Percentiles rank a stretch among this genome's conserved stretches.
phyloP scores from a whole-genome alignment of 2,113 vertebrate species.

The Erinaceus europaeus region DNA sequence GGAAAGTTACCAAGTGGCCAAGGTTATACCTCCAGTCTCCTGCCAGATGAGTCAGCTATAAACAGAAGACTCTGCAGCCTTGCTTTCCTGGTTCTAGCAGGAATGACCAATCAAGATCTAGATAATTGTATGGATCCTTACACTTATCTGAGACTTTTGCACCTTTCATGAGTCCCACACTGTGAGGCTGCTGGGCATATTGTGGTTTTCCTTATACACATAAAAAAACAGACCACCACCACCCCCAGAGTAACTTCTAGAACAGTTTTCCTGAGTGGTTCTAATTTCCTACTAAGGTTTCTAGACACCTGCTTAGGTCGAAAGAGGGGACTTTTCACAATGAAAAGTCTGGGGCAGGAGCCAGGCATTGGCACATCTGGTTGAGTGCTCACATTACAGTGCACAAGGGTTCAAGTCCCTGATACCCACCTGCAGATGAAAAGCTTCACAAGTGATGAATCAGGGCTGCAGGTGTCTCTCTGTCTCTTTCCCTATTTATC shows the following conservation, averaged over 20 bases:
- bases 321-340: neutral
- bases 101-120: neutral
- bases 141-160: neutral
- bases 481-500: too few relatives aligned
- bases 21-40: conserved; percentile 56
- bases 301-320: neutral
- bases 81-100: neutral
- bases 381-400: too few relatives aligned
- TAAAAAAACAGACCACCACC: neutral
- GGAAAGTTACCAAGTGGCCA: conserved; percentile 69
- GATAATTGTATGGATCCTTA: neutral
- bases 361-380: too few relatives aligned
- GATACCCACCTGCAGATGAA: too few relatives aligned
- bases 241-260: too few relatives aligned
- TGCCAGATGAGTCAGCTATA: conserved; percentile 73
- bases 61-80: conserved; percentile 16
- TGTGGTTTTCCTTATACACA: neutral
- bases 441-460: too few relatives aligned
- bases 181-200: neutral
- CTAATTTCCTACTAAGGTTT: neutral
- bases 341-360: neutral
- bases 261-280: too few relatives aligned
- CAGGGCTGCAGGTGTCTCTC: too few relatives aligned
- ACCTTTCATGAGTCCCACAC: neutral
- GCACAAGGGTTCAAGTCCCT: too few relatives aligned